Evolutionary conservation across 1,140 invertebrate species (phyloP), one percentile per base, ranked within the genome.

Genomic region (Bombyx mandarina): DNA sequence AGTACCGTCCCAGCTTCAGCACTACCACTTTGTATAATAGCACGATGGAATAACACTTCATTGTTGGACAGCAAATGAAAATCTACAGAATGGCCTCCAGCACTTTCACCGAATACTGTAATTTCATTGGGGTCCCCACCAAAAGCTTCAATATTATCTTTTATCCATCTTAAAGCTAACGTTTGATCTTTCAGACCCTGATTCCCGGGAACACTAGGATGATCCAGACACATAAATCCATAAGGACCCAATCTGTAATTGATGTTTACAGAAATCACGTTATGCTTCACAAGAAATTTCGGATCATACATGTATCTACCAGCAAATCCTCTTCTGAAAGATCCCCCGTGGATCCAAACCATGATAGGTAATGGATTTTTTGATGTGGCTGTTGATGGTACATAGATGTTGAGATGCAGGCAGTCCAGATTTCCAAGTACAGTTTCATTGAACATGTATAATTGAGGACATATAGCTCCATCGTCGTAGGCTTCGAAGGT

Each of bases 121-220:
- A 69, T 64, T 35, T 62, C 51, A 18, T 63, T 49, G n/a, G 54
- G 12, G 51, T 69, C 56, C 18, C 67, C 67, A 10, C 67, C 67
- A 52, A 69, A 69, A 4, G 61, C 59, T 58, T 49, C 60, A 49
- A 69, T 76, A 52, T 64, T 58, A 7, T 74, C 57, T 58, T 66
- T 66, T 2, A 74, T 57, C 72, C 72, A 74, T 44, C 61, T 54
- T 1, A 74, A 35, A 18, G 63, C 72, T 5, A 66, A 8, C 4
- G 57, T 43, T 58, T 74, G 74, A 52, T 77, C 72, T 52, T 77
- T 75, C 5, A 75, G 46, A 5, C 74, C 72, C 57, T 66, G 66
- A 26, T 66, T 69, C 5, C 66, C 66, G 1, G 61, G 48, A 8
- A 65, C 46, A 45, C 55, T 56, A 10, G 58, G 61, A 4, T 54